phyloP scores from a whole-genome alignment of 2,888 invertebrate genomes.

The Hybos culiciformis region DNA sequence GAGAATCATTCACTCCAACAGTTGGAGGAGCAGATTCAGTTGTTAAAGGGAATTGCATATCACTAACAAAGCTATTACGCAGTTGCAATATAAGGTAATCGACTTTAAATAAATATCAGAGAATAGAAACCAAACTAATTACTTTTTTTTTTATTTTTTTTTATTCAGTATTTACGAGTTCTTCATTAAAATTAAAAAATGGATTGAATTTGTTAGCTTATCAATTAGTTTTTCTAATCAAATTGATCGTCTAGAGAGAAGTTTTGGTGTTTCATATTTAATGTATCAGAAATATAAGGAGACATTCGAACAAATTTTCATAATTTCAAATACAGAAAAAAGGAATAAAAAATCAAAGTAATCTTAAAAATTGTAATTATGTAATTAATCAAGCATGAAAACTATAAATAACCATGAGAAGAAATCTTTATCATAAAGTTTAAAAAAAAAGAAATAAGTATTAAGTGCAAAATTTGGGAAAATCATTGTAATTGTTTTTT shows the following conservation, averaged over 20 bases:
- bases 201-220: conserved; percentile 89
- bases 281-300: conserved; percentile 84
- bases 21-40: conserved; percentile 53
- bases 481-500: no score
- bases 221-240: conserved; percentile 69
- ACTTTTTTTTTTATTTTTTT: conserved; percentile 17
- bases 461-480: no score
- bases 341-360: conserved; percentile 32
- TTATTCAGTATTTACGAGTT: conserved; percentile 82
- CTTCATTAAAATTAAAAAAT: conserved; percentile 85
- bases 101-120: not conserved
- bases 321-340: conserved; percentile 39
- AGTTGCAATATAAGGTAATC: conserved; percentile 73
- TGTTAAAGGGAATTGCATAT: conserved; percentile 82
- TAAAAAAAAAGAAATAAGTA: no score
- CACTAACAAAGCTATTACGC: conserved; percentile 74
- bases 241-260: conserved; percentile 72
- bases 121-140: not conserved
- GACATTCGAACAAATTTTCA: conserved; percentile 77
- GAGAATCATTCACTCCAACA: conserved; percentile 65
- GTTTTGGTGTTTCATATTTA: conserved; percentile 88
- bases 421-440: no score
- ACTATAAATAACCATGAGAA: no score
- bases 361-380: no score
- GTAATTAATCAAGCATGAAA: no score